Evolutionary conservation across 92 coral and sea anemone species (phyloP), one percentile per base, ranked within the genome.

Genomic region (Actinernus sp.): DNA sequence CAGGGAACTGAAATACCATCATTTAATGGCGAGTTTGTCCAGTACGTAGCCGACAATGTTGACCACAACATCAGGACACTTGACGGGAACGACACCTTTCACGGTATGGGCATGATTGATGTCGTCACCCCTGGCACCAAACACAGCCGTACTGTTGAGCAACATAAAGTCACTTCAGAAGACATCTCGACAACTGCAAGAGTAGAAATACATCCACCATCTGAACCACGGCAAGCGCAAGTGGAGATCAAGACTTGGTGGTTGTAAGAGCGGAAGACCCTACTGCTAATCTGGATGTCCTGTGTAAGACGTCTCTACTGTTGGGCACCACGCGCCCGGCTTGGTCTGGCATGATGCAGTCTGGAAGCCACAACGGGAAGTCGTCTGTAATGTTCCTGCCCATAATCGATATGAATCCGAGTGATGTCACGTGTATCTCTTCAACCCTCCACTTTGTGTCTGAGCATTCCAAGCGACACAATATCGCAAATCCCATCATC

Each of bases 281-380:
- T 16, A 63, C 80, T 3, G 80, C 70, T 23, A 57, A 81, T 36
- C 59, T 81, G n/a, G n/a, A n/a, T n/a, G n/a, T n/a, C n/a, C n/a
- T n/a, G n/a, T n/a, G 85, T 76, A 66, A 78, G 18, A 20, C 77
- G 26, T 63, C 86, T 21, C 65, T 85, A 16, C 27, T 71, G 52
- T 78, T 78, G 63, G 76, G 65, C 29, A 46, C 27, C 26, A 2
- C 57, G 43, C 66, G 76, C 20, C 82, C 81, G 14, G 54, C 72
- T 2, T 73, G 82, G 81, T 33, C 56, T 33, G 73, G 90, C 14
- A 22, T 68, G 57, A 68, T 84, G 90, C 75, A 84, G 33, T 21
- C 17, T 54, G 67, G 73, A 9, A 43, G 17, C 49, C 55, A 71
- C 48, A 47, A 71, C 16, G 83, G 83, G 0, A 28, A 78, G 39